Evolutionary conservation across 2,113 vertebrate species (phyloP), one percentile per base, ranked within the genome.

Genomic region (Herpailurus yagouaroundi): DNA sequence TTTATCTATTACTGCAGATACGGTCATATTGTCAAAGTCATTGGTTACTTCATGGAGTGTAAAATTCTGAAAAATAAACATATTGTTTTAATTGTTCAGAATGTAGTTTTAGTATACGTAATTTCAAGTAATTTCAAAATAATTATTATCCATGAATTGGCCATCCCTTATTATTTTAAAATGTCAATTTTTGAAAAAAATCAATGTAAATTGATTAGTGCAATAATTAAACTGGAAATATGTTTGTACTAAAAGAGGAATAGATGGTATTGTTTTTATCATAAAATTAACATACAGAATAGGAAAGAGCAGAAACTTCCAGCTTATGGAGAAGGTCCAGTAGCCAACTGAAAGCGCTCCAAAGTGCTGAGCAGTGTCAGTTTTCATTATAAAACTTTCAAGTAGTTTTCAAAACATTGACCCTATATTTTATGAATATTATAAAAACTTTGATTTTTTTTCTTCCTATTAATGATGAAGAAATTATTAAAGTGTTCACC

Each of bases 11-110:
- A 98, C 91, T 77, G 98, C 97, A 93, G 98, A 99, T 36, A 98
- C 77, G 13, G 97, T 97, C 81, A 68, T 57, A 88, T 80, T 98
- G 90, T 97, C 29, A 63, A 76, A 85, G 84, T 93, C 84, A 38
- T 38, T 98, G 95, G 87, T 87, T 27, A 98, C 97, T 95, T 98
- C 95, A 93, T 96, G 96, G 68, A 88, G 97, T 38, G 99, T 98
- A 93, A 99, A 98, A 98, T 99, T 99, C 99, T 99, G 97, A 93
- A 98, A 96, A 89, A 95, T 60, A 98, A 98, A 89, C 50, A 94
- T 64, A 97, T 94, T 7, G 0, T 80, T 97, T 92, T 81, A 90
- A 87, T 90, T 79, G 60, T 85, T 98, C 48, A 97, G 83, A 93
- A 69, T 92, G 33, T 48, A 45, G 23, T 94, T 91, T 93, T 94